A percentile compares a stretch with the other conserved stretches of the same genome.
Evolutionary conservation across 2,113 vertebrate genomes (phyloP).

Genomic region (Speoplatyrhinus poulsoni): DNA sequence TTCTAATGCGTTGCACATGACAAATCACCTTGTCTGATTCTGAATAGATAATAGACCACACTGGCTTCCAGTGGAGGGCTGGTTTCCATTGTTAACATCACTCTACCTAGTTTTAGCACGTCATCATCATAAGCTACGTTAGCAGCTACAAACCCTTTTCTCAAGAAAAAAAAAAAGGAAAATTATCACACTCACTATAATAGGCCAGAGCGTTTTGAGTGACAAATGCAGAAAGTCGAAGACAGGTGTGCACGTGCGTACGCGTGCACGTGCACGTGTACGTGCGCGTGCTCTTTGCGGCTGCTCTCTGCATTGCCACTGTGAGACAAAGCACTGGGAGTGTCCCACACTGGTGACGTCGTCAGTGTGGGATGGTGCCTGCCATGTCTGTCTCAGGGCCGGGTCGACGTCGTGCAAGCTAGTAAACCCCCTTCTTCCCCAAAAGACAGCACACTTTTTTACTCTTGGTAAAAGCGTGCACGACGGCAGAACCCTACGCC

Average conservation of each 20-base stretch:
- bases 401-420: conserved; percentile 40
- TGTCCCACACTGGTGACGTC: conserved; percentile 73
- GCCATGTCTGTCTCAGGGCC: conserved; percentile 59
- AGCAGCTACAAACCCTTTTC: conserved; percentile 42
- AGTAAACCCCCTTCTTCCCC: no score
- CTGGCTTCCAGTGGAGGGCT: conserved; percentile 14
- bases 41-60: neutral
- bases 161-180: conserved; percentile 21
- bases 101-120: neutral
- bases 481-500: no score
- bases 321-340: conserved; percentile 76
- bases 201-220: conserved; percentile 26
- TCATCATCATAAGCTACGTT: conserved; percentile 8
- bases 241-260: conserved; percentile 46
- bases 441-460: no score
- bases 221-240: conserved; percentile 53
- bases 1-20: conserved; percentile 13
- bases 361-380: conserved; percentile 75
- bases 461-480: no score
- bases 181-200: conserved; percentile 2
- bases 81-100: conserved; percentile 6
- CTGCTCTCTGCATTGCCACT: conserved; percentile 70
- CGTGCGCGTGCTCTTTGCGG: conserved; percentile 47
- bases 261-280: conserved; percentile 6
- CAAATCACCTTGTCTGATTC: neutral